Evolutionary conservation across 2,888 invertebrate species (phyloP).

Genomic region (Tetheella fluctuosa): DNA sequence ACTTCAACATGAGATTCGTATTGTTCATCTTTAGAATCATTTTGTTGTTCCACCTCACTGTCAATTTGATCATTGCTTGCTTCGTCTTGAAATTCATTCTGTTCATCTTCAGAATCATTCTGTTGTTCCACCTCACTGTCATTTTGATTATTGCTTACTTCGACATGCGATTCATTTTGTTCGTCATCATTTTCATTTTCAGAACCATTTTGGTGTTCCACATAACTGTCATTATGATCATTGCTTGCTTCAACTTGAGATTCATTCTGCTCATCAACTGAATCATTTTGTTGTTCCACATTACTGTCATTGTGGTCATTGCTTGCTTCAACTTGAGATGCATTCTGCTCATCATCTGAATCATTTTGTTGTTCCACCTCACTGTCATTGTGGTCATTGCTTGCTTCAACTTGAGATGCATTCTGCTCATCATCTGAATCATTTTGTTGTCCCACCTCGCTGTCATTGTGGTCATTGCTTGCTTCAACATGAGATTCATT

Average conservation of each 20-base stretch:
- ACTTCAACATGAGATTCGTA: slow-evolving; percentile 18
- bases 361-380: slow-evolving; percentile 17
- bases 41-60: slow-evolving; percentile 12
- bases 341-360: slow-evolving; percentile 12
- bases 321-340: slow-evolving; percentile 15
- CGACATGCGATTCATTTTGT: slow-evolving; percentile 14
- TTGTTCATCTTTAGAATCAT: slow-evolving; percentile 16
- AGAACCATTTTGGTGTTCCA: slow-evolving; percentile 2
- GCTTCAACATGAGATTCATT: slow-evolving; percentile 16
- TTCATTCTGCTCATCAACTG: slow-evolving; percentile 14
- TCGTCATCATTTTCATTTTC: slow-evolving; percentile 12
- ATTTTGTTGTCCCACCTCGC: slow-evolving; percentile 16
- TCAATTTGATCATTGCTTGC: slow-evolving; percentile 7
- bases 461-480: slow-evolving; percentile 18
- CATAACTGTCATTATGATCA: slow-evolving; percentile 14
- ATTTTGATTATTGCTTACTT: background rate
- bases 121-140: slow-evolving; percentile 14
- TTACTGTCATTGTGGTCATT: slow-evolving; percentile 9
- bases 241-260: slow-evolving; percentile 17
- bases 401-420: slow-evolving; percentile 14
- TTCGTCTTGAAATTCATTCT: slow-evolving; percentile 10
- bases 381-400: slow-evolving; percentile 20
- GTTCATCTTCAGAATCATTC: slow-evolving; percentile 13
- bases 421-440: slow-evolving; percentile 18
- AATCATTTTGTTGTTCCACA: no score